These are phyloP conservation scores for Pachycephus smyrnensis DNA, from an alignment of 2,888 invertebrate genomes.

Conservation along the genomic window DNA sequence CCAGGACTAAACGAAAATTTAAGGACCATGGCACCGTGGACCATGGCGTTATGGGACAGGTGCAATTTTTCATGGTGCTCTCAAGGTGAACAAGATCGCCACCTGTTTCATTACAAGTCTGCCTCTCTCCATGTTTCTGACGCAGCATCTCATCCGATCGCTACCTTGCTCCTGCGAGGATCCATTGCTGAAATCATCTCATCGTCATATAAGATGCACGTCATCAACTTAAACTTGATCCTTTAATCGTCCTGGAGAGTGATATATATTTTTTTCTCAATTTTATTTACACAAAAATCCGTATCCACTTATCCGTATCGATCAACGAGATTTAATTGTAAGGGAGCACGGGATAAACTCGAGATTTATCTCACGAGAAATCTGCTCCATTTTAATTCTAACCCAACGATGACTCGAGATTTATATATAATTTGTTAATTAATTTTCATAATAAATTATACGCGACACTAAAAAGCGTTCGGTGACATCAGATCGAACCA, in stretches of 20 bases:
- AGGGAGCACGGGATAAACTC: slow-evolving; percentile 19
- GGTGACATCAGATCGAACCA: neutral
- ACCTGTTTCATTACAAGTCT: slow-evolving; percentile 43
- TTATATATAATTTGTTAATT: neutral
- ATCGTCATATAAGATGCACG: neutral
- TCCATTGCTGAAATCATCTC: too few species aligned
- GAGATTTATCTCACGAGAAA: slow-evolving; percentile 32
- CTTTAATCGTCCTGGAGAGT: neutral
- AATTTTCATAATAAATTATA: neutral
- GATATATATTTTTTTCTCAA: neutral
- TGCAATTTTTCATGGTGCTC: slow-evolving; percentile 41
- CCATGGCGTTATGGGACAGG: slow-evolving; percentile 34
- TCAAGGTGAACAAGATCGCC: slow-evolving; percentile 48
- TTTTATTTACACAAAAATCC: neutral
- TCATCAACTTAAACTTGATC: neutral
- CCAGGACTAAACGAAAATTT: neutral
- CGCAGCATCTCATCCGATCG: slow-evolving; percentile 17
- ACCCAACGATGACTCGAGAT: slow-evolving; percentile 19
- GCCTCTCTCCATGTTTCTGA: slow-evolving; percentile 20
- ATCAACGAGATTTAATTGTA: slow-evolving; percentile 42
- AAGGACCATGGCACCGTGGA: neutral
- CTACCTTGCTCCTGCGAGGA: slow-evolving; percentile 11
- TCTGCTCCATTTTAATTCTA: slow-evolving; percentile 44
- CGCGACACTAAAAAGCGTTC: too few species aligned
- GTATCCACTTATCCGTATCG: slow-evolving; percentile 29